Evolutionary conservation across 2,797 vertebrate species (phyloP).

Genomic region (Chaetodon trifasciatus): DNA sequence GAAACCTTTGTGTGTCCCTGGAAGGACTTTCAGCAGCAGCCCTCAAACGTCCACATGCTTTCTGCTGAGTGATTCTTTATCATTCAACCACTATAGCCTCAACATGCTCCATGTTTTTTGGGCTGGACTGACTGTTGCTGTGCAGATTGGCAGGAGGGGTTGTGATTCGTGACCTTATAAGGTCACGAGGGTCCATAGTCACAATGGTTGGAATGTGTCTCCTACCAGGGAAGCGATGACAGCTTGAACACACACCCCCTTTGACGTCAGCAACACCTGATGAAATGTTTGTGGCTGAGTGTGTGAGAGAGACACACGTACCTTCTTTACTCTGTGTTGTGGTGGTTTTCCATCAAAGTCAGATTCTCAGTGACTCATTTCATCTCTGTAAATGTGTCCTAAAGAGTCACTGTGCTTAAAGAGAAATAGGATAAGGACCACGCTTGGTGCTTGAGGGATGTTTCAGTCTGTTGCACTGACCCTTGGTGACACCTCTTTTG

Average conservation of each 20-base stretch:
- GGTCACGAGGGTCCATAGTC: conserved; percentile 21
- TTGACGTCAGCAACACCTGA: conserved; percentile 35
- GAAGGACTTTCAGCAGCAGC: background rate
- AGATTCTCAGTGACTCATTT: background rate
- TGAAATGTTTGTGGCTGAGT: conserved; percentile 3
- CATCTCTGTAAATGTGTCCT: background rate
- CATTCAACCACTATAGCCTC: background rate
- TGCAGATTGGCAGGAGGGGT: conserved; percentile 14
- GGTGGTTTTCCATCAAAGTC: conserved; percentile 21
- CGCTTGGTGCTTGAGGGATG: background rate
- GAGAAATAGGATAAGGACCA: background rate
- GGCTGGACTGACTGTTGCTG: background rate
- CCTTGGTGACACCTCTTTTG: background rate
- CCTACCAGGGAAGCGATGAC: conserved; percentile 22
- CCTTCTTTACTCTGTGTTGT: background rate
- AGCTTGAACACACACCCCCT: conserved; percentile 17
- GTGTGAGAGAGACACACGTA: background rate
- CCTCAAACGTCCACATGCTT: background rate
- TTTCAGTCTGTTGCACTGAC: background rate
- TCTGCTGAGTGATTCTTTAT: background rate
- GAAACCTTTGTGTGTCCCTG: background rate
- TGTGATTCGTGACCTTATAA: conserved; percentile 34
- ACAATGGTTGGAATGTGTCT: conserved; percentile 56
- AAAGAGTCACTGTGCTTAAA: background rate
- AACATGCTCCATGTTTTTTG: background rate